These are phyloP conservation scores for Cyanoramphus novaezelandiae DNA, from an alignment of 2,113 vertebrate species.

Conservation along the genomic window DNA sequence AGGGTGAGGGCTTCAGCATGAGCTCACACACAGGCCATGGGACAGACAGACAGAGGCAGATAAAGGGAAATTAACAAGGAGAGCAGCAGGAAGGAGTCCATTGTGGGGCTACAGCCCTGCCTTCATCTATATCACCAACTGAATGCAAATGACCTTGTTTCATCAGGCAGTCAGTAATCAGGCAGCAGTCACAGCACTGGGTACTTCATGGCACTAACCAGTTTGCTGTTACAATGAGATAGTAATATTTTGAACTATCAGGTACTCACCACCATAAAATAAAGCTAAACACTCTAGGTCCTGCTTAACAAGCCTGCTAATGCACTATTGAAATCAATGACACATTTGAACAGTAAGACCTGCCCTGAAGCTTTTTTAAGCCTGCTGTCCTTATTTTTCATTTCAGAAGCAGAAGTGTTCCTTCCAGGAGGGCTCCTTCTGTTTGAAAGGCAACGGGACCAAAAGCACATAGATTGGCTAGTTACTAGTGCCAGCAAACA, in stretches of 20 bases:
- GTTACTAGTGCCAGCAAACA: not conserved
- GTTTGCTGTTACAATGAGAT: not conserved
- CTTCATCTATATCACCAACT: not conserved
- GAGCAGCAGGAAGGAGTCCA: not conserved
- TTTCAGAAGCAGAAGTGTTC: not conserved
- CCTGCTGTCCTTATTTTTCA: slow-evolving; percentile 33
- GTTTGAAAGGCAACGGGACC: not conserved
- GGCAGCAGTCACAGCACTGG: rapidly evolving
- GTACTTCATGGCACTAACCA: not conserved
- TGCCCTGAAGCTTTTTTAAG: slow-evolving; percentile 40
- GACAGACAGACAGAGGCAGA: not conserved
- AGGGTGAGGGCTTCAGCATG: not conserved
- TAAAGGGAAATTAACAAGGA: not conserved
- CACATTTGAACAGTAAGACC: slow-evolving; percentile 39
- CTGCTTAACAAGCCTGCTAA: slow-evolving; percentile 50
- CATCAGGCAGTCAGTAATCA: not conserved
- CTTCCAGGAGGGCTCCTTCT: not conserved
- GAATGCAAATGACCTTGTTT: not conserved
- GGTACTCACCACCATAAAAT: not conserved
- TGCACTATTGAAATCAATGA: slow-evolving; percentile 48
- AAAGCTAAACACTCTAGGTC: slow-evolving; percentile 19
- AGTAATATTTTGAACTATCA: slow-evolving; percentile 15
- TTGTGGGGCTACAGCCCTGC: not conserved
- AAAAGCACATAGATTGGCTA: not conserved
- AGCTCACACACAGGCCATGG: rapidly evolving